Evolutionary conservation across 2,113 vertebrate species (phyloP).

Genomic region (Apaloderma vittatum): DNA sequence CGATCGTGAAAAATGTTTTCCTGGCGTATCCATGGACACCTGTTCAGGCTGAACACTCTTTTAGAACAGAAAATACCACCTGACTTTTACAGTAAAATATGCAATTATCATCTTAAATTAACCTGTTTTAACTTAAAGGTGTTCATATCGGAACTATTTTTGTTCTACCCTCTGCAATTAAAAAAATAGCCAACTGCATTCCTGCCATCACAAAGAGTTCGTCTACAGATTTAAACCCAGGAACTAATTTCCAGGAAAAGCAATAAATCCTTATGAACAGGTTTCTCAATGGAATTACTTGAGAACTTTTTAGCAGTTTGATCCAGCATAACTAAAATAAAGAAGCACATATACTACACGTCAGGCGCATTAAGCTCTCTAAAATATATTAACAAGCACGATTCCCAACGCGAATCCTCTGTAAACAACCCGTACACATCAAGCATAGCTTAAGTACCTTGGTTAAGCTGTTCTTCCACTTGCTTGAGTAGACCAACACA

Average conservation of each 20-base stretch:
- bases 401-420: slow-evolving; percentile 30
- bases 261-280: neutral
- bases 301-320: neutral
- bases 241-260: neutral
- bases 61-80: neutral
- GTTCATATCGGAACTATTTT: neutral
- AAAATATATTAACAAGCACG: neutral
- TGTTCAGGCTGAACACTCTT: neutral
- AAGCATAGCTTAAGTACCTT: slow-evolving; percentile 82
- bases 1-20: neutral
- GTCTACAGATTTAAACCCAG: neutral
- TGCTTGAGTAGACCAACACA: slow-evolving; percentile 93
- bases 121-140: neutral
- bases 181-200: neutral
- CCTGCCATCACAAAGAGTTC: neutral
- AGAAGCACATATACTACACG: neutral
- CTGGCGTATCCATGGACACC: neutral
- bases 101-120: neutral
- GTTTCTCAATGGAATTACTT: slow-evolving; percentile 25
- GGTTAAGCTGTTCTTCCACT: slow-evolving; percentile 90
- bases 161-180: neutral
- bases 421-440: neutral
- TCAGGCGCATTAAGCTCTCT: neutral
- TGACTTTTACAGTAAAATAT: neutral
- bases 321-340: slow-evolving; percentile 17